phyloP scores from a whole-genome alignment of 2,113 vertebrate genomes.

The Sphaerodactylus townsendi region DNA sequence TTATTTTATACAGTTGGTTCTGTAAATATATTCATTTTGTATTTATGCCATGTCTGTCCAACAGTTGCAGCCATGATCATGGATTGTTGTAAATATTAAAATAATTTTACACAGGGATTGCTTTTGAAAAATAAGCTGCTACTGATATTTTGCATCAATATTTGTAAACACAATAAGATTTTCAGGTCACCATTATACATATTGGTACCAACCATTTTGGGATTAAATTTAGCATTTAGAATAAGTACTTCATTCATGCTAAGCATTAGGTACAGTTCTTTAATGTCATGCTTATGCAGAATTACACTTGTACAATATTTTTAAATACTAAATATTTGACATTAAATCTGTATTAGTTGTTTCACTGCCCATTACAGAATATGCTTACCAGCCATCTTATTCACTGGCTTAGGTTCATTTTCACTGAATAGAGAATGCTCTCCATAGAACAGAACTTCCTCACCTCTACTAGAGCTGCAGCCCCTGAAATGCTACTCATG shows the following conservation, averaged over 20 bases:
- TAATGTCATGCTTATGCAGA: background rate
- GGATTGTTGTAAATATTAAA: slow-evolving; percentile 70
- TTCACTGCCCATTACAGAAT: background rate
- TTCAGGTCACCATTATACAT: background rate
- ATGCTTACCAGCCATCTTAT: background rate
- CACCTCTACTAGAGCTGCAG: too few relatives aligned
- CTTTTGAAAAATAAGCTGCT: slow-evolving; percentile 29
- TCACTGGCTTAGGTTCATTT: background rate
- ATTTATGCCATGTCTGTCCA: slow-evolving; percentile 71
- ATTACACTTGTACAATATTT: background rate
- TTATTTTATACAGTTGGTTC: slow-evolving; percentile 81
- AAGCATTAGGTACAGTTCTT: background rate
- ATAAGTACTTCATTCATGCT: background rate
- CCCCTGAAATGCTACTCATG: too few relatives aligned
- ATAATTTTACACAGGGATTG: slow-evolving; percentile 60
- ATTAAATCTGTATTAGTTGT: background rate
- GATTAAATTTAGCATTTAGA: background rate
- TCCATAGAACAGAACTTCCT: too few relatives aligned
- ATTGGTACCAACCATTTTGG: background rate
- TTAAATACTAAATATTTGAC: background rate
- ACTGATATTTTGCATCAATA: background rate
- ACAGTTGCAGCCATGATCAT: slow-evolving; percentile 68
- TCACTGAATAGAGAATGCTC: too few relatives aligned
- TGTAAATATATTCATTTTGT: slow-evolving; percentile 78
- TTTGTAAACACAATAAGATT: background rate